Evolutionary conservation across 2,113 vertebrate genomes (phyloP).

Genomic region (Butastur rufipennis): DNA sequence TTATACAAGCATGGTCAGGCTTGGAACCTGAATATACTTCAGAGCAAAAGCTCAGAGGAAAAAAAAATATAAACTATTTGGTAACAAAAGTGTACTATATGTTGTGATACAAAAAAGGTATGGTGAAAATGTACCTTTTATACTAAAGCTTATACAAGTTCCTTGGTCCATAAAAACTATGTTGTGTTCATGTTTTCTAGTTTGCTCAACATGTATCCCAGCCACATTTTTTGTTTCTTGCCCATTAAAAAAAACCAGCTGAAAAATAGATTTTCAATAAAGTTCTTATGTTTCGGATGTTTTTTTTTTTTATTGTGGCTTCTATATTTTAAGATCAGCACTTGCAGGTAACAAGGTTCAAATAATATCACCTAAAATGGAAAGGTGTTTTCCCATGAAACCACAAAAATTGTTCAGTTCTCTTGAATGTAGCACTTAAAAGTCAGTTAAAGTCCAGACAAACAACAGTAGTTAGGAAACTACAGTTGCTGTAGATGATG

Average conservation of each 20-base stretch:
- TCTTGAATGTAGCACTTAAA: conserved; percentile 80
- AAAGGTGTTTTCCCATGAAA: conserved; percentile 79
- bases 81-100: conserved; percentile 99
- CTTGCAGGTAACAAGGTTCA: conserved; percentile 73
- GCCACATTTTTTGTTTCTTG: conserved; percentile 82
- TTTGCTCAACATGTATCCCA: conserved; percentile 77
- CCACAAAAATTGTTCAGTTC: conserved; percentile 80
- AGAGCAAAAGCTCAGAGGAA: conserved; percentile 86
- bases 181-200: conserved; percentile 86
- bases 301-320: conserved; percentile 77
- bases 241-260: conserved; percentile 78
- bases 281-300: conserved; percentile 69
- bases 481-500: conserved; percentile 89
- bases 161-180: conserved; percentile 99
- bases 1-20: conserved; percentile 81
- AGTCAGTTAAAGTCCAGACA: conserved; percentile 73
- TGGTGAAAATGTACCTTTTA: conserved; percentile 99
- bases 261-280: conserved; percentile 75
- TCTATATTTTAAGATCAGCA: conserved; percentile 72
- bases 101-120: conserved; percentile 96
- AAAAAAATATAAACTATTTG: conserved; percentile 93
- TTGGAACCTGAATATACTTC: conserved; percentile 82
- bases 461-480: conserved; percentile 90
- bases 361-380: conserved; percentile 70
- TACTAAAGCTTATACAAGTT: conserved; percentile 99